Base-by-base conservation (phyloP, 2,797 vertebrate genomes). In the Paratrypauchen microcephalus region DNA sequence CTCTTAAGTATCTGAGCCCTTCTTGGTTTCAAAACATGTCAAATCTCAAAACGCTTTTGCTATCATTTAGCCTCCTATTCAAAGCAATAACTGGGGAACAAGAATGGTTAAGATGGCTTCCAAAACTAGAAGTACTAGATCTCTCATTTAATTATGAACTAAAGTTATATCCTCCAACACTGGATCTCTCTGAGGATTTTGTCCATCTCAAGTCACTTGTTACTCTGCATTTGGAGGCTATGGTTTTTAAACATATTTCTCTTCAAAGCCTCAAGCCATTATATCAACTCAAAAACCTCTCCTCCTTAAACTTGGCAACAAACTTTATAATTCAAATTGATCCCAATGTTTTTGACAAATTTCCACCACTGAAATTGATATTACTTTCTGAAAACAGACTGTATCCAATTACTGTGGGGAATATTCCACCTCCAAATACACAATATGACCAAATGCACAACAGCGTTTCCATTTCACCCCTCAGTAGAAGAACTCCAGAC, bases 281-380 rank as follows among this genome's bases (percentile, higher is more conserved):
- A 54, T 82, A 84, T 12, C 1, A 28, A 5, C 94, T 99, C 39
- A 76, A 66, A 76, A 94, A 95, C 75, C 92, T 98, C 2, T 88
- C 93, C 2, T 70, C 91, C 2, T 71, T 98, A 77, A 93, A 98
- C 45, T 85, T 98, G 0, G 94, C 95, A 11, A 95, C 95, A 26
- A 99, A 99, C 83, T 99, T 98, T 70, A 96, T 99, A 50, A 95
- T 96, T 83, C 52, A 85, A 21, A 92, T 79, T 11, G 9, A 96
- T 68, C 74, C 93, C n/a, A 48, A 32, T 0, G 24, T 94, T 30
- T 95, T 96, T 78, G 61, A 48, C 0, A 54, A 89, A 1, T 87
- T 95, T 13, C 2, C 62, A 63, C 81, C 91, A 0, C 61, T 94
- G 63, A 89, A 77, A 58, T 55, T 88, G 68, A 92, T 95, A 80